phyloP scores from a whole-genome alignment of 2,888 invertebrate species.

The Chaitophorus viminalis region DNA sequence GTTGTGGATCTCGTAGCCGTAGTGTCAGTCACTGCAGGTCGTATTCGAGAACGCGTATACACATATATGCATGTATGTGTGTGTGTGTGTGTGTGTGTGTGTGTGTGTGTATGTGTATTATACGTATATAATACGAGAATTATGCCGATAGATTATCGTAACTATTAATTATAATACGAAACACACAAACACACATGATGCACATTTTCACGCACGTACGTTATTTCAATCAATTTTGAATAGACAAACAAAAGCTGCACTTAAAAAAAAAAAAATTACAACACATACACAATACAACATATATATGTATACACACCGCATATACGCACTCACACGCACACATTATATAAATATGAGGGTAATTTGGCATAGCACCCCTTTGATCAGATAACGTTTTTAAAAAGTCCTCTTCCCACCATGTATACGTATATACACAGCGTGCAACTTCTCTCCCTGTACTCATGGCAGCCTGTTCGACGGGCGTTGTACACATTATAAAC shows the following conservation, averaged over 20 bases:
- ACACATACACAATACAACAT: not conserved
- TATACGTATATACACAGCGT: too few relatives aligned
- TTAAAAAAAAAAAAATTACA: slow-evolving; percentile 32
- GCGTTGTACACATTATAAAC: not conserved
- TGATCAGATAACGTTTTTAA: slow-evolving; percentile 41
- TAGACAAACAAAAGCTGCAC: slow-evolving; percentile 10
- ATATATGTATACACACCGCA: not conserved
- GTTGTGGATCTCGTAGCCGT: not conserved
- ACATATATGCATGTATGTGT: not conserved
- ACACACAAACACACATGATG: not conserved
- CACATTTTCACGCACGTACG: not conserved
- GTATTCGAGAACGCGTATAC: slow-evolving; percentile 3
- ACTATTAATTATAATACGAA: slow-evolving; percentile 46
- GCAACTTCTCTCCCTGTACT: not conserved
- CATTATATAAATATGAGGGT: slow-evolving; percentile 52
- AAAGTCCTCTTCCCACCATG: not conserved
- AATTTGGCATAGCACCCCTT: slow-evolving; percentile 44
- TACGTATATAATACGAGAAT: not conserved
- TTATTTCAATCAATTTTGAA: slow-evolving; percentile 47
- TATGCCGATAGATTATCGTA: slow-evolving; percentile 31
- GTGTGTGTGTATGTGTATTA: not conserved
- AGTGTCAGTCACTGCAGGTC: slow-evolving; percentile 20
- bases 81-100: not conserved
- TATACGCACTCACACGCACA: not conserved
- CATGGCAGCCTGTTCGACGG: not conserved